phyloP scores from a whole-genome alignment of 2,797 vertebrate species.

The Luscinia megarhynchos region DNA sequence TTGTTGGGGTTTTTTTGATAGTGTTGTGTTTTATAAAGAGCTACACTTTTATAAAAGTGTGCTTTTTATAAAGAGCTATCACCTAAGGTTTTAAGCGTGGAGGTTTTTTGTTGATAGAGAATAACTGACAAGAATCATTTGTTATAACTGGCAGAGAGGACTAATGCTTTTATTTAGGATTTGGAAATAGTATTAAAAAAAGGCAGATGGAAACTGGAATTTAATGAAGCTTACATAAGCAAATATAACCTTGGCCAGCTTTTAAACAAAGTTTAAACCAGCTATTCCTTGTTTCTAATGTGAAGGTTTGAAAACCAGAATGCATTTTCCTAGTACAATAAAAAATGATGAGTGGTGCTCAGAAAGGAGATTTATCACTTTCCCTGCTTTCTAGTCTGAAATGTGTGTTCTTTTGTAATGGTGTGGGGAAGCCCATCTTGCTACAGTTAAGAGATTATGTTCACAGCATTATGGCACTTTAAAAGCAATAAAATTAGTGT shows the following conservation, averaged over 20 bases:
- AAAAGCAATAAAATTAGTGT: background rate
- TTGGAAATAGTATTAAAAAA: slow-evolving; percentile 73
- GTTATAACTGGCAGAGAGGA: slow-evolving; percentile 63
- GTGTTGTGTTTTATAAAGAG: slow-evolving; percentile 53
- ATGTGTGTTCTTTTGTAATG: background rate
- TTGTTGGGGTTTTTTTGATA: background rate
- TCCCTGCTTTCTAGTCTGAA: background rate
- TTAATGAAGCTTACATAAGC: slow-evolving; percentile 75
- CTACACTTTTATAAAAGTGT: background rate
- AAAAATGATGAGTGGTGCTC: slow-evolving; percentile 11
- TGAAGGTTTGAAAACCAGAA: slow-evolving; percentile 54
- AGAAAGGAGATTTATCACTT: background rate
- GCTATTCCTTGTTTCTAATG: slow-evolving; percentile 57
- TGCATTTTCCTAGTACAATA: slow-evolving; percentile 16
- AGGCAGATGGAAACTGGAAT: slow-evolving; percentile 69
- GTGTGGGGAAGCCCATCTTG: background rate
- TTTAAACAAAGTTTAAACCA: slow-evolving; percentile 62
- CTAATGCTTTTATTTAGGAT: slow-evolving; percentile 76
- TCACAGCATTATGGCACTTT: background rate
- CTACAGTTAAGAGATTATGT: background rate
- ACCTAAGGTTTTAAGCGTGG: slow-evolving; percentile 62
- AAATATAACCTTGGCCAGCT: slow-evolving; percentile 64
- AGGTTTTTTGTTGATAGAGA: slow-evolving; percentile 22
- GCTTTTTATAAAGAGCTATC: slow-evolving; percentile 64
- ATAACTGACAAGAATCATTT: slow-evolving; percentile 61